Percentiles rank a stretch among this genome's conserved stretches.
Conservation (phyloP, 1,140 invertebrate genomes). For the Drosophila bifasciata region DNA sequence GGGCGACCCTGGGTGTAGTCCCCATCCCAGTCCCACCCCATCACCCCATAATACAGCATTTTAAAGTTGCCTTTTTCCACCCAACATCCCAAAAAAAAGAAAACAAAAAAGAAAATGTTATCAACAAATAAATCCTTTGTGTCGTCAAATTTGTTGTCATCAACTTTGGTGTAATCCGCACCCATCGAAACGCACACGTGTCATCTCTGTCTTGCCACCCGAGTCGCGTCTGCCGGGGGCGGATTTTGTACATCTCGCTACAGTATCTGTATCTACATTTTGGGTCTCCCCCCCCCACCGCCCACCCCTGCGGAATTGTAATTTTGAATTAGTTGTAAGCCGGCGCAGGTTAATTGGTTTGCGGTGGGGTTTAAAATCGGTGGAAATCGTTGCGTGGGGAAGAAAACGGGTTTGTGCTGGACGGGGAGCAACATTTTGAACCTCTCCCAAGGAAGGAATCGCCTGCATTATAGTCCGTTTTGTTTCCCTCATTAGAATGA, state of each 20-base stretch:
- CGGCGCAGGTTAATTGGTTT: slow-evolving; percentile 56
- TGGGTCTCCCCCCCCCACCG: background rate
- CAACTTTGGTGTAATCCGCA: slow-evolving; percentile 64
- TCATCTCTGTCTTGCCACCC: slow-evolving; percentile 37
- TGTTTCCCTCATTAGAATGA: slow-evolving; percentile 29
- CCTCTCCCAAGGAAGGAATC: too few species aligned
- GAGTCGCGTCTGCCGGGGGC: slow-evolving; percentile 45
- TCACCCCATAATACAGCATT: slow-evolving; percentile 51
- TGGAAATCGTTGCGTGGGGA: too few species aligned
- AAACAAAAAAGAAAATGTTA: slow-evolving; percentile 64
- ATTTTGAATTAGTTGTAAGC: slow-evolving; percentile 73
- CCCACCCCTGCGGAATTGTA: slow-evolving; percentile 27
- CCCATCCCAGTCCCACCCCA: slow-evolving; percentile 34
- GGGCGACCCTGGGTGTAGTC: background rate
- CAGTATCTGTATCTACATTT: slow-evolving; percentile 18
- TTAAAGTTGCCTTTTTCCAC: slow-evolving; percentile 66
- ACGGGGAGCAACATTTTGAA: too few species aligned
- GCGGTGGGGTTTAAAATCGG: slow-evolving; percentile 14
- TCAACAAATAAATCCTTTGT: slow-evolving; percentile 83
- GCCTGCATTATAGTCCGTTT: background rate
- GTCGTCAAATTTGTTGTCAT: slow-evolving; percentile 81
- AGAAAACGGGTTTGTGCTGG: background rate
- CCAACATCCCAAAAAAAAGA: slow-evolving; percentile 5
- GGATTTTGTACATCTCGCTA: slow-evolving; percentile 41
- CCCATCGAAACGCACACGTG: slow-evolving; percentile 69